phyloP scores from a whole-genome alignment of 2,113 vertebrate genomes.

The Anseranas semipalmata region DNA sequence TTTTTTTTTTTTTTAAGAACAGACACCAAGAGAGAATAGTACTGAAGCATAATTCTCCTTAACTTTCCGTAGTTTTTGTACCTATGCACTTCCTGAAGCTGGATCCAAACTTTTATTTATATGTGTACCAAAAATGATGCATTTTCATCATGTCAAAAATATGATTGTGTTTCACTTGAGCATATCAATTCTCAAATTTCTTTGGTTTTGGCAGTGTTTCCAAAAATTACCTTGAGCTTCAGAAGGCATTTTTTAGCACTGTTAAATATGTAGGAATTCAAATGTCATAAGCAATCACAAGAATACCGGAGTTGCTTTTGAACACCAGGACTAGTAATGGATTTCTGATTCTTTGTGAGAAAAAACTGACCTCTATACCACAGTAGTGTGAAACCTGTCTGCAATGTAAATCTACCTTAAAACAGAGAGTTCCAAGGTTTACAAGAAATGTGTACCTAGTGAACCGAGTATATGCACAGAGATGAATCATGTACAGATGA shows the following conservation, averaged over 20 bases:
- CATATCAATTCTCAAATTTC: not conserved
- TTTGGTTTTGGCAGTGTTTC: not conserved
- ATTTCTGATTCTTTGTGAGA: not conserved
- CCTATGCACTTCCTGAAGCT: not conserved
- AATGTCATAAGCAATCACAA: not conserved
- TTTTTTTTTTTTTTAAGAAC: not conserved
- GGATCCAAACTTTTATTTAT: not conserved
- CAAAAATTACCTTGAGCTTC: not conserved
- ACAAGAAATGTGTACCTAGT: not conserved
- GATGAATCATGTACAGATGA: not conserved
- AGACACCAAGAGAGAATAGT: not conserved
- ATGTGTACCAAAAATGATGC: not conserved
- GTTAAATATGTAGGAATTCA: not conserved
- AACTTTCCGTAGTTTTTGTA: not conserved
- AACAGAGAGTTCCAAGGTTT: not conserved
- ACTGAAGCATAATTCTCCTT: not conserved
- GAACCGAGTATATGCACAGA: not conserved
- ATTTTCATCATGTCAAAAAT: not conserved
- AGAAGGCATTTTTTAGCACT: not conserved
- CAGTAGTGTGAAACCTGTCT: not conserved
- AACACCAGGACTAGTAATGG: not conserved
- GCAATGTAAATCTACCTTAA: not conserved
- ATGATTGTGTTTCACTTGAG: not conserved
- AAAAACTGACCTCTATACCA: not conserved
- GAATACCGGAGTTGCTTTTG: not conserved